Conservation (phyloP, 2,888 invertebrate species). For the Tineola bisselliella region DNA sequence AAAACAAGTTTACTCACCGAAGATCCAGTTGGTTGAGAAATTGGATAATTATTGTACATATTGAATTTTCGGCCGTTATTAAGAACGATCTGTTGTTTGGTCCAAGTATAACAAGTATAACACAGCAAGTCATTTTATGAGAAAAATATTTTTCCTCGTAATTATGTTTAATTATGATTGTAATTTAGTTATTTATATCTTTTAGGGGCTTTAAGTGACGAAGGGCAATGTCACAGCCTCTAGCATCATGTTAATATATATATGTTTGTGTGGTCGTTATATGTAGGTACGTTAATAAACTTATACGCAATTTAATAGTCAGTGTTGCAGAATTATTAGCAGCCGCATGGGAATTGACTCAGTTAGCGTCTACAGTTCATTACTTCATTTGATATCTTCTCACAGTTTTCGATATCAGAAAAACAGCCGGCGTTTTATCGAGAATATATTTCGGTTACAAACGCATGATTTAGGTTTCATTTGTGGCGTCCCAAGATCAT, state of each 20-base stretch:
- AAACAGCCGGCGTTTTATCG: neutral
- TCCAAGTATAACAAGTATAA: neutral
- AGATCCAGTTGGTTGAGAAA: neutral
- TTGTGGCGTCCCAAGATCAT: conserved; percentile 11
- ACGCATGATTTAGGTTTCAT: neutral
- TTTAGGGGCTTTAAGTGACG: too few species aligned
- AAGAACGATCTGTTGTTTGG: neutral
- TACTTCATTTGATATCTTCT: neutral
- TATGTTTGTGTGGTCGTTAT: neutral
- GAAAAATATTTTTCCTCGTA: too few species aligned
- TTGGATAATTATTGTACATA: conserved; percentile 35
- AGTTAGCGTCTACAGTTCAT: neutral
- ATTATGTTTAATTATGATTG: too few species aligned
- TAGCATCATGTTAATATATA: neutral
- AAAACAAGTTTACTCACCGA: neutral
- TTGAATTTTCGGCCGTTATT: conserved; percentile 36
- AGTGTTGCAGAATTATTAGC: neutral
- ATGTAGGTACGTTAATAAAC: neutral
- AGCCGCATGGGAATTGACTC: neutral
- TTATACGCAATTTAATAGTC: neutral
- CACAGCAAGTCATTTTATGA: neutral
- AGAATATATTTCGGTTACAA: too few species aligned
- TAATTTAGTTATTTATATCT: too few species aligned
- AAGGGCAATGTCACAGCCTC: too few species aligned
- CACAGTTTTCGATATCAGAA: neutral